Evolutionary conservation across 37 sponge, comb jelly and placozoan species (phyloP).

Genomic region (Crambe crambe): DNA sequence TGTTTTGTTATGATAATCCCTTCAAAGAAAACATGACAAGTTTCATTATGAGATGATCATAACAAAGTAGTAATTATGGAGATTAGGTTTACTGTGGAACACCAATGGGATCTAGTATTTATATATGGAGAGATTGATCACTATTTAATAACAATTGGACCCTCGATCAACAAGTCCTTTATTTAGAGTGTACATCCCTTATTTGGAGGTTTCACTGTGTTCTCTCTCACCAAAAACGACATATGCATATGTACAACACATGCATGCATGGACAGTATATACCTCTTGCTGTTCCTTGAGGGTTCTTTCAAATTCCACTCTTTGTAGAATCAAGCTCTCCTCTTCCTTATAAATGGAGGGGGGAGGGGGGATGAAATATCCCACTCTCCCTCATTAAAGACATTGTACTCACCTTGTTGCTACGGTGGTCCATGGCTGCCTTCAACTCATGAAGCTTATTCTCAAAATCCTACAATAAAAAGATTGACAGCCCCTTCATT

Average conservation of each 20-base stretch:
- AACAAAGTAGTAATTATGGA: too few relatives aligned
- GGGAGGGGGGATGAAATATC: not conserved
- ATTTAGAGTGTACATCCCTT: too few relatives aligned
- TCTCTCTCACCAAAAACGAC: too few relatives aligned
- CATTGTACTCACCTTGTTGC: not conserved
- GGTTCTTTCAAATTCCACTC: conserved; percentile 12
- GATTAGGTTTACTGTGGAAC: too few relatives aligned
- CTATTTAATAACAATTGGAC: too few relatives aligned
- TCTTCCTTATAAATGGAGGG: conserved; percentile 10
- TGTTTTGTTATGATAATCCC: too few relatives aligned
- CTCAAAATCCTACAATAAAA: conserved; percentile 49
- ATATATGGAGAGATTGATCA: too few relatives aligned
- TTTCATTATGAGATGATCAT: too few relatives aligned
- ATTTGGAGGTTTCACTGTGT: too few relatives aligned
- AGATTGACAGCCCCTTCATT: not conserved
- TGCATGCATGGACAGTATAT: not conserved
- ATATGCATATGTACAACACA: not conserved
- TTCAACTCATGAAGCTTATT: conserved; percentile 36
- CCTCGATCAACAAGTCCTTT: too few relatives aligned
- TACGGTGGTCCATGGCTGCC: not conserved
- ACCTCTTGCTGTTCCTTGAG: conserved; percentile 14
- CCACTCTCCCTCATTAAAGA: not conserved
- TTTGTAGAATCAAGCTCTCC: conserved; percentile 38
- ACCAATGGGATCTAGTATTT: too few relatives aligned
- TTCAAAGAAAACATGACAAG: too few relatives aligned